Conservation (phyloP, 2,888 invertebrate species). For the Melanophora roralis region DNA sequence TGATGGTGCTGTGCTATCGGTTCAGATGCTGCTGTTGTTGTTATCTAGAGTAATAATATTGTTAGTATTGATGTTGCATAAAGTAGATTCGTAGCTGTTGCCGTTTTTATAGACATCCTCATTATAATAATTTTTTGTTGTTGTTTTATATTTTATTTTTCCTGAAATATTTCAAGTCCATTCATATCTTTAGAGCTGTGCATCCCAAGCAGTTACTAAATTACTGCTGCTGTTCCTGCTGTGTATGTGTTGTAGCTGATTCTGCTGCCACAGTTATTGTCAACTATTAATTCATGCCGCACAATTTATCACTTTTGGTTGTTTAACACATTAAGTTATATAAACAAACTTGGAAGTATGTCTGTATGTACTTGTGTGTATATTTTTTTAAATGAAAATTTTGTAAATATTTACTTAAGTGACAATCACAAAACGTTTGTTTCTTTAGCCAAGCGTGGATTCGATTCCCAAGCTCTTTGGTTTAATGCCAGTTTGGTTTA, state of each 20-base stretch:
- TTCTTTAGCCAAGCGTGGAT: too few species aligned
- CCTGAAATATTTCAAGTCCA: constrained; percentile 50
- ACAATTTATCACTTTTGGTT: constrained; percentile 75
- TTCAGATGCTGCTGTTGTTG: constrained; percentile 27
- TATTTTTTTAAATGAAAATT: too few species aligned
- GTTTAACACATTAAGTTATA: constrained; percentile 68
- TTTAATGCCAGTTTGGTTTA: too few species aligned
- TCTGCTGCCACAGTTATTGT: constrained; percentile 60
- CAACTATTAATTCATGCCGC: constrained; percentile 74
- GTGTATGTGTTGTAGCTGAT: constrained; percentile 25
- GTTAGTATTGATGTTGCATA: constrained; percentile 45
- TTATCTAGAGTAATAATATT: constrained; percentile 37
- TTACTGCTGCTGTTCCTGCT: constrained; percentile 39
- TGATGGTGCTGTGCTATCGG: constrained; percentile 12
- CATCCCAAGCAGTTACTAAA: constrained; percentile 53
- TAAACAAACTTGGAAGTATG: constrained; percentile 22
- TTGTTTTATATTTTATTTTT: constrained; percentile 22
- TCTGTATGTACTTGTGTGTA: not conserved
- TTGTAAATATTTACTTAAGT: too few species aligned
- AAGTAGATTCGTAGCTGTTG: constrained; percentile 21
- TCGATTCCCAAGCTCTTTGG: too few species aligned
- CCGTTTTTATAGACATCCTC: constrained; percentile 58
- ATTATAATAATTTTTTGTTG: constrained; percentile 56
- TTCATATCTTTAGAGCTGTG: constrained; percentile 54
- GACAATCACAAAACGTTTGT: too few species aligned